Evolutionary conservation across 2,113 vertebrate genomes (phyloP).

Genomic region (Puma concolor): DNA sequence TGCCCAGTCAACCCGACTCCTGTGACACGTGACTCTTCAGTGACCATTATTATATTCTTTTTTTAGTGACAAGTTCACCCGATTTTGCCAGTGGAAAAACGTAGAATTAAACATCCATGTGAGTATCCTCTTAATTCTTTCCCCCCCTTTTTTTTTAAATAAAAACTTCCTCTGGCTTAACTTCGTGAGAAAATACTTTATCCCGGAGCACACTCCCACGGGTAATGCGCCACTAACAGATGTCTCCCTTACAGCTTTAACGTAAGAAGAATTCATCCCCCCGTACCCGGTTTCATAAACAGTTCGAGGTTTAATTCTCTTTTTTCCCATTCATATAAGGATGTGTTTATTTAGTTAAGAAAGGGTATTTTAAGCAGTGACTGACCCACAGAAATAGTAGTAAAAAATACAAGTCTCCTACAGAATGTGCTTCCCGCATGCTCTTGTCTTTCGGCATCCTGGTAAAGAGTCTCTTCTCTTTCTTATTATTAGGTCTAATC

Average conservation of each 20-base stretch:
- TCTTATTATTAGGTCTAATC: neutral
- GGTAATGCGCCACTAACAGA: neutral
- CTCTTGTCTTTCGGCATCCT: neutral
- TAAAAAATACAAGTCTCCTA: neutral
- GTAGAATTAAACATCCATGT: slow-evolving; percentile 99
- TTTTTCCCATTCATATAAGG: neutral
- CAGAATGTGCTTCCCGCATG: accelerated
- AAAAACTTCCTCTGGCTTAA: slow-evolving; percentile 45
- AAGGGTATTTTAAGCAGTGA: slow-evolving; percentile 2
- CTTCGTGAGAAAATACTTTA: slow-evolving; percentile 59
- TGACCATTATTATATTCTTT: slow-evolving; percentile 56
- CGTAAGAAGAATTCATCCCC: neutral
- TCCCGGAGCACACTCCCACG: neutral
- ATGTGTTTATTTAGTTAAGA: neutral
- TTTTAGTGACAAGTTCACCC: slow-evolving; percentile 96
- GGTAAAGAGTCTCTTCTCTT: neutral
- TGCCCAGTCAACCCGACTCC: neutral
- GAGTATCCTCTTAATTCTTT: slow-evolving; percentile 83
- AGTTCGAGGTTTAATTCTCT: neutral
- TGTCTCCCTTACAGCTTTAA: accelerated
- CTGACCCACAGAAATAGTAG: neutral
- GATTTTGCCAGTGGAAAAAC: slow-evolving; percentile 99
- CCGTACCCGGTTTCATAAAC: neutral
- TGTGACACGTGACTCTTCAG: neutral
- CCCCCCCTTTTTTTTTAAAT: neutral